Evolutionary conservation across 1,140 invertebrate genomes (phyloP), one percentile per base, ranked within the genome.

Genomic region (Drosophila arawakana): DNA sequence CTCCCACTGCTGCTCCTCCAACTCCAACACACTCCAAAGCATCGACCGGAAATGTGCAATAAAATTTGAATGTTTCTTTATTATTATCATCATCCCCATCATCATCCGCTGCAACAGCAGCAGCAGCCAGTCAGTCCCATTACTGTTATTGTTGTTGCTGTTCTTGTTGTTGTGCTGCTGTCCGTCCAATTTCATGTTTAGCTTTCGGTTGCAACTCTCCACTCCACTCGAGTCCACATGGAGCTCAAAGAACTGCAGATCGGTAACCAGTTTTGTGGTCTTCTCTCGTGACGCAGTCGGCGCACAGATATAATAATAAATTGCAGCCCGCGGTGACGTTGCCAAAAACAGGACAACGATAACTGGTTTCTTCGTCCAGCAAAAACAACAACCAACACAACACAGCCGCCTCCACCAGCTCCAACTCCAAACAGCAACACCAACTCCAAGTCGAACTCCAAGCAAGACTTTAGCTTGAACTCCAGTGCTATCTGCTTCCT

Each of bases 21-120:
- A n/a, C n/a, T n/a, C 50, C 30, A 7, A n/a, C 50, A 43, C 4
- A 58, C 61, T 62, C 47, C 25, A 10, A 34, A 74, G 66, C 73
- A 63, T 68, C 84, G 89, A 83, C 89, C 89, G 89, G 89, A 91
- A 91, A 91, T 91, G 90, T 91, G 89, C 90, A 91, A 91, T 91
- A 91, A 91, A 89, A 90, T 91, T 89, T 89, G 83, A 88, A 88
- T 88, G 83, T 88, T 88, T 88, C 83, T 88, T 88, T 88, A 88
- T 88, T 86, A 86, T 86, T 89, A 88, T 88, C 83, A 88, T 89
- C 83, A 88, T 82, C 83, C 76, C 80, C 83, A 80, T 84, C 81
- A 84, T 84, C 81, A 84, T 84, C 81, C 52, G 59, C 81, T 47
- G 72, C 80, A 70, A 54, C 73, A 70, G 73, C 60, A 78, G 21